These are phyloP conservation scores for Tetrao urogallus DNA, from an alignment of 2,113 vertebrate genomes.

Conservation along the genomic window DNA sequence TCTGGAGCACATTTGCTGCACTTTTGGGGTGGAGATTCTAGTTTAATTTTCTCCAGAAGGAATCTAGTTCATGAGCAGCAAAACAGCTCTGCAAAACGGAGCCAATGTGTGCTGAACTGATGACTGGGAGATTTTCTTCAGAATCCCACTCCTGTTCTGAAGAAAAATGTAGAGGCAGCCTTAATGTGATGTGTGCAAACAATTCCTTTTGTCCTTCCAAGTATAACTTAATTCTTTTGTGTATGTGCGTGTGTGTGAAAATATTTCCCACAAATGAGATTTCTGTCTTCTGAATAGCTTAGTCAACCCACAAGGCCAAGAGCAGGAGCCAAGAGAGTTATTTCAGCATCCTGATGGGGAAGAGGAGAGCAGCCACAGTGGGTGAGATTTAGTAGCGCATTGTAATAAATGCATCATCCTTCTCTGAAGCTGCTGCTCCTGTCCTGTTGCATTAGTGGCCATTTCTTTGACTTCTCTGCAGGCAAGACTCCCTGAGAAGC, in stretches of 20 bases:
- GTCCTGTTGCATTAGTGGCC: neutral
- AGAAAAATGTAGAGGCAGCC: slow-evolving; percentile 41
- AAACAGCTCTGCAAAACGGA: neutral
- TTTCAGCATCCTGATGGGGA: neutral
- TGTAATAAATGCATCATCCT: neutral
- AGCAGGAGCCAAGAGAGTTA: neutral
- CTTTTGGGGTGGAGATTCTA: neutral
- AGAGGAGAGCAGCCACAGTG: neutral
- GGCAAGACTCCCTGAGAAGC: neutral
- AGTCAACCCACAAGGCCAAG: neutral
- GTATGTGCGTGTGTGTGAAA: neutral
- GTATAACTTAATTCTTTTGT: neutral
- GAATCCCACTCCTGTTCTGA: slow-evolving; percentile 38
- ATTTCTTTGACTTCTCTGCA: neutral
- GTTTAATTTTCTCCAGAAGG: slow-evolving; percentile 20
- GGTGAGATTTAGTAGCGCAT: neutral
- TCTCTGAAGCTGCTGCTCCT: neutral
- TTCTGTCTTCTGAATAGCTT: neutral
- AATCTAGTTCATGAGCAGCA: neutral
- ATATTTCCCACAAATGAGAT: neutral
- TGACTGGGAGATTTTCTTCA: slow-evolving; percentile 42
- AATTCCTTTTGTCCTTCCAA: slow-evolving; percentile 45
- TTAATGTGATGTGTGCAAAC: slow-evolving; percentile 45
- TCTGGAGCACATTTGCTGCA: slow-evolving; percentile 7
- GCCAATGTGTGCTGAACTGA: slow-evolving; percentile 19